These are phyloP conservation scores for Trilocha varians DNA, from an alignment of 2,888 invertebrate species.

Conservation along the genomic window DNA sequence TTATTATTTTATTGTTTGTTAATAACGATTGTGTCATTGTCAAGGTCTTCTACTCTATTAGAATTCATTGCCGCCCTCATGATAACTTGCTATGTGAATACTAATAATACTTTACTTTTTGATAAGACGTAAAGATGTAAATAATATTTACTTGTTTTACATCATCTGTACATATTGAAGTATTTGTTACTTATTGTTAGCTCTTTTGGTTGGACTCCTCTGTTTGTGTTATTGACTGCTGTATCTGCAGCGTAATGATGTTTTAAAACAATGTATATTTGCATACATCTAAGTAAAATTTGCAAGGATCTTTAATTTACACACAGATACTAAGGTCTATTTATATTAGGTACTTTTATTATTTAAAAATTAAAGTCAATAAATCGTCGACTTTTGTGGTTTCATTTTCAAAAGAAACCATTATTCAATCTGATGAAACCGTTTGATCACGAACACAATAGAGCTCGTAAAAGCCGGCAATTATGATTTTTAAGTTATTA, in stretches of 20 bases:
- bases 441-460: background rate
- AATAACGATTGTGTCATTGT: conserved; percentile 54
- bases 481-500: background rate
- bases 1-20: conserved; percentile 38
- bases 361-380: background rate
- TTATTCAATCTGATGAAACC: background rate
- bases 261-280: no score
- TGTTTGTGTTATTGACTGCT: no score
- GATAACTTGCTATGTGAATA: conserved; percentile 51
- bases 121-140: conserved; percentile 27
- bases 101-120: conserved; percentile 45
- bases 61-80: conserved; percentile 58
- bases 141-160: conserved; percentile 26
- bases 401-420: background rate
- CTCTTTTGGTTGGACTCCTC: no score
- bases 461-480: background rate
- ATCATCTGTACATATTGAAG: conserved; percentile 2
- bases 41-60: conserved; percentile 60
- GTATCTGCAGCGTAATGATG: no score
- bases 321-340: background rate
- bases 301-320: no score
- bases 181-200: no score
- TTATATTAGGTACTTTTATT: background rate
- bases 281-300: no score
- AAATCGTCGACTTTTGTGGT: background rate